These are phyloP conservation scores for Sympetrum striolatum DNA, from an alignment of 2,888 invertebrate genomes.

Conservation along the genomic window DNA sequence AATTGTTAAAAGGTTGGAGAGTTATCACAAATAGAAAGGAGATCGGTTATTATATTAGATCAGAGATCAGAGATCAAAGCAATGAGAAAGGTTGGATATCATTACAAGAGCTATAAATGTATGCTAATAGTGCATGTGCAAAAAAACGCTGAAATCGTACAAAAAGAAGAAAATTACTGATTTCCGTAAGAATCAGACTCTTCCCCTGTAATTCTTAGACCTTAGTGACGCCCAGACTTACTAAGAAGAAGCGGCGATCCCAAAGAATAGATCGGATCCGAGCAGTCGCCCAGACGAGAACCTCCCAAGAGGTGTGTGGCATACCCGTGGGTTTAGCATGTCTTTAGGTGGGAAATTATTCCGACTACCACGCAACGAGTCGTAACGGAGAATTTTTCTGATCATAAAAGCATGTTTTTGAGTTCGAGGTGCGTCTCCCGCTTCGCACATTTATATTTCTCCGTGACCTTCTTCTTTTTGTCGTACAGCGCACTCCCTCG, in stretches of 20 bases:
- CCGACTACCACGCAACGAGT: slow-evolving; percentile 1
- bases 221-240: too few relatives aligned
- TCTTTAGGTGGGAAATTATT: slow-evolving; percentile 16
- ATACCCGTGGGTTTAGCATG: slow-evolving; percentile 29
- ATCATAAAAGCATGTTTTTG: slow-evolving; percentile 31
- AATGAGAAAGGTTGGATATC: too few relatives aligned
- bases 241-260: background rate
- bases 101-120: too few relatives aligned
- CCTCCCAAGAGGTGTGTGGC: background rate
- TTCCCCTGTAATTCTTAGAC: too few relatives aligned
- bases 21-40: background rate
- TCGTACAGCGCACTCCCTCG: background rate
- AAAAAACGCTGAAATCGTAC: too few relatives aligned
- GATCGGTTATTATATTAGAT: too few relatives aligned
- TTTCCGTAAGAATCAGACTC: too few relatives aligned
- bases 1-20: background rate
- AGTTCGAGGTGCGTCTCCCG: slow-evolving; percentile 7
- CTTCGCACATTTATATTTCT: slow-evolving; percentile 20
- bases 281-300: background rate
- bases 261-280: background rate
- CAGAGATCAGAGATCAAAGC: too few relatives aligned
- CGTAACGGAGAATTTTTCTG: slow-evolving; percentile 14
- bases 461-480: background rate
- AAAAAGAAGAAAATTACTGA: too few relatives aligned
- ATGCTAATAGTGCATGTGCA: too few relatives aligned